Conservation (phyloP, 2,113 vertebrate genomes). For the Aegotheles bennettii region DNA sequence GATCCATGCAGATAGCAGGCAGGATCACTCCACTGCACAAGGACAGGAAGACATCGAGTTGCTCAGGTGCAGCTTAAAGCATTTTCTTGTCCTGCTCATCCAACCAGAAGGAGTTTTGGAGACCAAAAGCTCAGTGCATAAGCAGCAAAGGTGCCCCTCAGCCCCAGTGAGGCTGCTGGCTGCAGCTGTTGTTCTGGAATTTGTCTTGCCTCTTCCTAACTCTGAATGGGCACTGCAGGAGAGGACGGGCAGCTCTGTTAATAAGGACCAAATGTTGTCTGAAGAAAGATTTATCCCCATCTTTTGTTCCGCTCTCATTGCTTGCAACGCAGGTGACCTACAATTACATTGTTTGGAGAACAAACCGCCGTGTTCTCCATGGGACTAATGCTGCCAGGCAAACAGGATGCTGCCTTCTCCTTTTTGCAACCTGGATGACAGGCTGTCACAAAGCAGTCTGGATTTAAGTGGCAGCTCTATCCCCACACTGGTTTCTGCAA, state of each 20-base stretch:
- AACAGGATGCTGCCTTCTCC: neutral
- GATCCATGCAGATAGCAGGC: neutral
- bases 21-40: neutral
- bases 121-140: fast-evolving
- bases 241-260: neutral
- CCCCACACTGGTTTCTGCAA: neutral
- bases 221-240: neutral
- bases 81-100: neutral
- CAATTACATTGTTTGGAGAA: neutral
- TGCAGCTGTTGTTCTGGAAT: neutral
- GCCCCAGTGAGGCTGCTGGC: neutral
- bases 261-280: neutral
- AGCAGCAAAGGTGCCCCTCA: neutral
- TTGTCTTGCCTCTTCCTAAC: neutral
- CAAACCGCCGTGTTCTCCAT: fast-evolving
- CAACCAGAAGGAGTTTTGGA: neutral
- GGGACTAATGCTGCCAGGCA: neutral
- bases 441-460: neutral
- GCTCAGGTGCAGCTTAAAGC: neutral
- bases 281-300: neutral
- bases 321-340: neutral
- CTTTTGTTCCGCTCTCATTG: neutral
- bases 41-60: neutral
- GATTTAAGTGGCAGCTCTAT: neutral
- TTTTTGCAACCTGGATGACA: neutral